These are phyloP conservation scores for Tethea ocularis DNA, from an alignment of 2,888 invertebrate genomes.

Conservation along the genomic window DNA sequence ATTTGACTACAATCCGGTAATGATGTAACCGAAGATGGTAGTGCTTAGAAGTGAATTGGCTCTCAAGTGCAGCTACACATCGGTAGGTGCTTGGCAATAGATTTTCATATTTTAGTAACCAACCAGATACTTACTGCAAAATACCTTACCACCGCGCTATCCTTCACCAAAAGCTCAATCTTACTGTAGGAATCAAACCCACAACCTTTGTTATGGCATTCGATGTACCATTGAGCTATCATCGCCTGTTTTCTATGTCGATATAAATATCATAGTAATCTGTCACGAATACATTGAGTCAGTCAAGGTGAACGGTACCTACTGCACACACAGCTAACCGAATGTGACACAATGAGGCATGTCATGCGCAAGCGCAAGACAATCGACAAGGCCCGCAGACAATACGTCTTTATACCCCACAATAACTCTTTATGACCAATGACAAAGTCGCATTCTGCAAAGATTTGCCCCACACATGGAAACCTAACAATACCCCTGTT, in stretches of 20 bases:
- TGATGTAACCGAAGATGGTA: too few relatives aligned
- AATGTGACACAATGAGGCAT: conserved; percentile 38
- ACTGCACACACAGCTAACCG: conserved; percentile 29
- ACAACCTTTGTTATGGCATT: too few relatives aligned
- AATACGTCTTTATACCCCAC: conserved; percentile 66
- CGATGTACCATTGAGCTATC: too few relatives aligned
- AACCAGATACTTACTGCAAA: too few relatives aligned
- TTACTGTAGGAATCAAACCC: too few relatives aligned
- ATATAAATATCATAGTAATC: not conserved
- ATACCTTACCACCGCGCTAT: too few relatives aligned
- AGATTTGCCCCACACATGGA: conserved; percentile 68
- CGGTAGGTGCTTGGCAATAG: too few relatives aligned
- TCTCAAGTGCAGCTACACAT: too few relatives aligned
- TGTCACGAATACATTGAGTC: conserved; percentile 23
- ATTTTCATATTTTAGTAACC: too few relatives aligned
- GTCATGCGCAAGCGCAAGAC: conserved; percentile 51
- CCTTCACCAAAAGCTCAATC: too few relatives aligned
- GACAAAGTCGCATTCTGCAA: conserved; percentile 72
- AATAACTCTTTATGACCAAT: conserved; percentile 70
- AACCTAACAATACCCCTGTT: conserved; percentile 33
- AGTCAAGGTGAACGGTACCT: conserved; percentile 52
- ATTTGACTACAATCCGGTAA: too few relatives aligned
- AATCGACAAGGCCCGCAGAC: conserved; percentile 69
- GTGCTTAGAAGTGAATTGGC: too few relatives aligned
- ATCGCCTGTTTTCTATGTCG: not conserved